phyloP scores from a whole-genome alignment of 2,797 vertebrate genomes.

The Bufotes viridis region DNA sequence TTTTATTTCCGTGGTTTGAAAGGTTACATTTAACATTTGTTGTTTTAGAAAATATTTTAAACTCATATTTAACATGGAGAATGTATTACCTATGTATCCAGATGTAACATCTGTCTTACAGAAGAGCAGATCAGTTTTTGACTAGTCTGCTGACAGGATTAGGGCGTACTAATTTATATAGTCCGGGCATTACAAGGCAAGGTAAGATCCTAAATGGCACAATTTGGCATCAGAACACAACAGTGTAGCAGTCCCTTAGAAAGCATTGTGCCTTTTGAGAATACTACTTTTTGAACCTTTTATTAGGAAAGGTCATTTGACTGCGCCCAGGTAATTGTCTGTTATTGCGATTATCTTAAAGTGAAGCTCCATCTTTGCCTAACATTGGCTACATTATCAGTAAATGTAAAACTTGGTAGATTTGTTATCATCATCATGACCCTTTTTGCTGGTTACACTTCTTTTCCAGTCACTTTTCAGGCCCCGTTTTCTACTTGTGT shows the following conservation, averaged over 20 bases:
- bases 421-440: neutral
- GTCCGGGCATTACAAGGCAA: neutral
- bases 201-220: neutral
- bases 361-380: neutral
- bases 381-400: neutral
- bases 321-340: neutral
- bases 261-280: neutral
- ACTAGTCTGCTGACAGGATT: neutral
- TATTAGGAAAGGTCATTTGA: neutral
- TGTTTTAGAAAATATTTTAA: neutral
- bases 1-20: constrained; percentile 4
- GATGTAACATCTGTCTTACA: neutral
- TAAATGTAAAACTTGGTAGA: neutral
- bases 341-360: neutral
- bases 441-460: neutral
- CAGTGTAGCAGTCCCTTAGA: neutral
- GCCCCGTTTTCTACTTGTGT: neutral
- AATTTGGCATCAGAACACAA: neutral
- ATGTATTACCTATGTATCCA: neutral
- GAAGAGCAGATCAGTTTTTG: neutral
- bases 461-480: neutral
- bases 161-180: neutral
- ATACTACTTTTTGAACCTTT: neutral
- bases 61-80: constrained; percentile 4
- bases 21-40: neutral